Conservation (phyloP, 2,113 vertebrate genomes). For the Nycticryphes semicollaris region DNA sequence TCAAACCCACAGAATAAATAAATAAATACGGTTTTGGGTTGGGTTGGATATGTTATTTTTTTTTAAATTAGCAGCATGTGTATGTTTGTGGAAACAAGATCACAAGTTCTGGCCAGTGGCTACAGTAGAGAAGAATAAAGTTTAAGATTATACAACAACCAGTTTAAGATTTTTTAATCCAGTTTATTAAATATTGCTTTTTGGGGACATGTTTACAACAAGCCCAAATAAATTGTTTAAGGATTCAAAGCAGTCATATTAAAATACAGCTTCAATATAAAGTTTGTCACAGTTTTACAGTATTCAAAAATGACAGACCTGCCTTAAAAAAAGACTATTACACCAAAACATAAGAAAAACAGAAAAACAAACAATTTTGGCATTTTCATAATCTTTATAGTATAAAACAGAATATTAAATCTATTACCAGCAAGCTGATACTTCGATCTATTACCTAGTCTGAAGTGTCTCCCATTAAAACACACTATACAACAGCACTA, state of each 20-base stretch:
- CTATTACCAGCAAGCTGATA: constrained; percentile 80
- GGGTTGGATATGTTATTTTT: background rate
- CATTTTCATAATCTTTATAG: constrained; percentile 89
- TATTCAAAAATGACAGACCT: constrained; percentile 89
- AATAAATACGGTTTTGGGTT: background rate
- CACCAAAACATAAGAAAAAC: constrained; percentile 86
- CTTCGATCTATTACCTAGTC: constrained; percentile 73
- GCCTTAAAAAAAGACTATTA: constrained; percentile 86
- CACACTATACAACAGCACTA: constrained; percentile 94
- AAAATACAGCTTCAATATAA: constrained; percentile 98
- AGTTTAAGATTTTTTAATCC: constrained; percentile 73
- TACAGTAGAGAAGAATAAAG: background rate
- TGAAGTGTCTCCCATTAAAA: constrained; percentile 84
- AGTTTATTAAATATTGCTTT: constrained; percentile 97
- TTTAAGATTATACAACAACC: constrained; percentile 34
- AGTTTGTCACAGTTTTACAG: constrained; percentile 96
- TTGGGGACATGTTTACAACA: constrained; percentile 86
- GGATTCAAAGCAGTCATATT: constrained; percentile 89
- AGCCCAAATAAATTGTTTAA: constrained; percentile 83
- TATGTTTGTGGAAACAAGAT: background rate
- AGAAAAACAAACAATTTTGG: constrained; percentile 84
- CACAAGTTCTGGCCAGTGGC: background rate
- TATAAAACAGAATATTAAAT: constrained; percentile 88
- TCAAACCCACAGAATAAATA: background rate
- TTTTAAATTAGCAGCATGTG: background rate